Conservation (phyloP, 2,888 invertebrate genomes). For the Sarcophaga carnaria region DNA sequence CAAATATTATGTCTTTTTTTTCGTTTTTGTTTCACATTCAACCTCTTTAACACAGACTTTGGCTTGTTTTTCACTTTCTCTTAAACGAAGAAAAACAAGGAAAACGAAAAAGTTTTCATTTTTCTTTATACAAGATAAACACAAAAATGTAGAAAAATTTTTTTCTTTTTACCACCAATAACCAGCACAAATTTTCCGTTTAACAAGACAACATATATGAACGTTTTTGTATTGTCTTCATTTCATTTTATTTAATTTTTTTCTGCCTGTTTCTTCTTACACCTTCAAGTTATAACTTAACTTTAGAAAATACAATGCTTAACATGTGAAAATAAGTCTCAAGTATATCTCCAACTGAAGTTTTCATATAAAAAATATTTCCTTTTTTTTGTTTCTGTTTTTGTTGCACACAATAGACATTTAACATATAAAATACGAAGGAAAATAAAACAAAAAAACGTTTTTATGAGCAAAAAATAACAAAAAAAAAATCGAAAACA, state of each 20-base stretch:
- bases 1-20: neutral
- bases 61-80: conserved; percentile 56
- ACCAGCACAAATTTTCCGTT: conserved; percentile 11
- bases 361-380: conserved; percentile 3
- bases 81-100: neutral
- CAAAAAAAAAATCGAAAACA: neutral
- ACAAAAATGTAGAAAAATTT: conserved; percentile 2
- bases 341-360: neutral
- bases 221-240: neutral
- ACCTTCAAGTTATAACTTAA: conserved; percentile 50
- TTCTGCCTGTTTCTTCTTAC: conserved; percentile 24
- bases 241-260: neutral
- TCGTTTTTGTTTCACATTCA: neutral
- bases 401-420: conserved; percentile 54
- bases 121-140: conserved; percentile 6
- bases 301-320: conserved; percentile 26
- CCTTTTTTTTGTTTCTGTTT: conserved; percentile 13
- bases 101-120: conserved; percentile 30
- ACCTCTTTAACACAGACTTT: neutral
- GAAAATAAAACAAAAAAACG: conserved; percentile 37
- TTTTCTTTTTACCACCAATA: neutral
- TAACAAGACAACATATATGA: conserved; percentile 8
- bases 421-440: conserved; percentile 55
- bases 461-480: conserved; percentile 8
- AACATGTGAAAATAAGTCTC: conserved; percentile 54